These are phyloP conservation scores for Agrotis clavis DNA, from an alignment of 2,888 invertebrate species.

Conservation along the genomic window DNA sequence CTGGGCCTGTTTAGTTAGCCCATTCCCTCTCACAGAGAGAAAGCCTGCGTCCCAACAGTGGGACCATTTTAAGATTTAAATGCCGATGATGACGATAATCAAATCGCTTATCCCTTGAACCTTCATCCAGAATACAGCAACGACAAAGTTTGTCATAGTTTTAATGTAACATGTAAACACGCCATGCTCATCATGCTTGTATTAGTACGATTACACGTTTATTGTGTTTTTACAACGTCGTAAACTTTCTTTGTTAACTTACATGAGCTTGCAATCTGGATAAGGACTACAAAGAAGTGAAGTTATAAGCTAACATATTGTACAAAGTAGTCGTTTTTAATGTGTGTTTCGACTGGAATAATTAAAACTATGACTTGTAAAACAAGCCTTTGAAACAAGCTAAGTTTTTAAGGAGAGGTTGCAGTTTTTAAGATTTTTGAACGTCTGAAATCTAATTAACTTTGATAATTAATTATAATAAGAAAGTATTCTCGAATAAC, in stretches of 20 bases:
- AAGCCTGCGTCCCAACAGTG: too few relatives aligned
- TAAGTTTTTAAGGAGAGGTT: too few relatives aligned
- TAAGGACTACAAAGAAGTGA: constrained; percentile 35
- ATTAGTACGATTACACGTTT: constrained; percentile 61
- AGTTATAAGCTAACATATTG: constrained; percentile 16
- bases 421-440: too few relatives aligned
- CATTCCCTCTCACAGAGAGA: too few relatives aligned
- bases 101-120: constrained; percentile 49
- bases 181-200: constrained; percentile 61
- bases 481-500: too few relatives aligned
- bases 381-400: not conserved
- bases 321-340: constrained; percentile 44
- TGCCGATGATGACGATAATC: too few relatives aligned
- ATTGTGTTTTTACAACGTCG: constrained; percentile 59
- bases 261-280: constrained; percentile 38
- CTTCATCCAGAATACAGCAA: constrained; percentile 37
- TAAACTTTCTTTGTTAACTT: constrained; percentile 60
- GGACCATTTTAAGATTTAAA: too few relatives aligned
- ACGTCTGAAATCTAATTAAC: too few relatives aligned
- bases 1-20: too few relatives aligned
- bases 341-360: constrained; percentile 16
- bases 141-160: constrained; percentile 72
- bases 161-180: constrained; percentile 72
- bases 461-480: too few relatives aligned
- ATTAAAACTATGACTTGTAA: constrained; percentile 5